Conservation (phyloP, 53 echinoderm and acorn worm genomes). For the Glandiceps talaboti region DNA sequence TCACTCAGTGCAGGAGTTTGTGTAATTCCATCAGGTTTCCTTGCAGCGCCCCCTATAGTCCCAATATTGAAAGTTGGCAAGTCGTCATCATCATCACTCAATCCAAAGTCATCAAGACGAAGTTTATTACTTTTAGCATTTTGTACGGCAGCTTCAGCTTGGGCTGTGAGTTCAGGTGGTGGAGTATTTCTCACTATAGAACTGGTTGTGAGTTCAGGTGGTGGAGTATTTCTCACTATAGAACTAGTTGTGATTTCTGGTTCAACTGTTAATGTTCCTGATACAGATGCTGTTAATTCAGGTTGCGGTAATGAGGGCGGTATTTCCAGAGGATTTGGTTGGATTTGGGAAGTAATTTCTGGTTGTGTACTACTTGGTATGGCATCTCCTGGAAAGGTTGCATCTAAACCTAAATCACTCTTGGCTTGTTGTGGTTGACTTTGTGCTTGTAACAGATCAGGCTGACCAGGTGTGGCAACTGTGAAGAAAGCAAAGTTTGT, state of each 20-base stretch:
- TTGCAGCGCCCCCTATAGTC: neutral
- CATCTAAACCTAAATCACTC: neutral
- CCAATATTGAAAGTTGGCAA: neutral
- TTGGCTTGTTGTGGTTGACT: constrained; percentile 26
- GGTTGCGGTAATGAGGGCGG: neutral
- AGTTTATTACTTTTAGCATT: no score
- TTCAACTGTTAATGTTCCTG: neutral
- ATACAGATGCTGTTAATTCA: neutral
- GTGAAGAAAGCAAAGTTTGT: no score
- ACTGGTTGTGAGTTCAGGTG: neutral
- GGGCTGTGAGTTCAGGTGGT: neutral
- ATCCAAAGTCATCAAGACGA: neutral
- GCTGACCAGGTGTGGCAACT: constrained; percentile 49
- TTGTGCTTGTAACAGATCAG: constrained; percentile 79
- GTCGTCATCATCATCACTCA: neutral
- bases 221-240: neutral
- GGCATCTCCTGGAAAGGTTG: neutral
- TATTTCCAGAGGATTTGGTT: neutral
- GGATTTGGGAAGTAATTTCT: neutral
- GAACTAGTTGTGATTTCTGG: neutral
- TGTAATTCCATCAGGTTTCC: no score
- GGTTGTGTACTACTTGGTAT: neutral
- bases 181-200: neutral
- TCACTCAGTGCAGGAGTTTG: no score
- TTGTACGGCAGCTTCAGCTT: neutral